Evolutionary conservation across 2,797 vertebrate genomes (phyloP).

Genomic region (Pogonophryne albipinna): DNA sequence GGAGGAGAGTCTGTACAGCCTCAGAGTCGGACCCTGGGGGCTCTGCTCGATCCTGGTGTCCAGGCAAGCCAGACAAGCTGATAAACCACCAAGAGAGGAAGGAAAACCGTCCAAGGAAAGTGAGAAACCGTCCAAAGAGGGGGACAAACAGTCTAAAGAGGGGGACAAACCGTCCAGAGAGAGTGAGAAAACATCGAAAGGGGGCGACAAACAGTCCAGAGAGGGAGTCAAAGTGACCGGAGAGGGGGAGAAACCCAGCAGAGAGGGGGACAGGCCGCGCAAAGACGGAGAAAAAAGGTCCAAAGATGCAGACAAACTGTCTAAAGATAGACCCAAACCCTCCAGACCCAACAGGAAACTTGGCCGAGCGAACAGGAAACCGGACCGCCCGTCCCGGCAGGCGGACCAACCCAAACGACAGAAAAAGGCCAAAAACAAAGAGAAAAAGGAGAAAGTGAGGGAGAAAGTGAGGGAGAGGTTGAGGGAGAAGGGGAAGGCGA

Average conservation of each 20-base stretch:
- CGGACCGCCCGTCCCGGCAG: constrained; percentile 64
- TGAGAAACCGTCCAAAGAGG: constrained; percentile 33
- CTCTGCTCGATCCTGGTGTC: constrained; percentile 84
- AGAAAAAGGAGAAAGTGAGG: constrained; percentile 82
- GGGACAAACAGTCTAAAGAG: no score
- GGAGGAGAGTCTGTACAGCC: constrained; percentile 89
- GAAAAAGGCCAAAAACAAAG: constrained; percentile 82
- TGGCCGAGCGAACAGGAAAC: constrained; percentile 55
- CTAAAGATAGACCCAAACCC: constrained; percentile 53
- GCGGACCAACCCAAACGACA: constrained; percentile 71
- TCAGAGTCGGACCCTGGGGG: constrained; percentile 93
- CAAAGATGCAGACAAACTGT: constrained; percentile 46
- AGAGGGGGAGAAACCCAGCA: constrained; percentile 39
- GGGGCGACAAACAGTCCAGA: no score
- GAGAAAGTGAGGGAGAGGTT: constrained; percentile 85
- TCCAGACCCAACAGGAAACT: constrained; percentile 62
- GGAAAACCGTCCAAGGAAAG: constrained; percentile 27
- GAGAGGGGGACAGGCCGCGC: constrained; percentile 70
- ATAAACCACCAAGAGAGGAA: constrained; percentile 33
- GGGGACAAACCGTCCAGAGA: no score
- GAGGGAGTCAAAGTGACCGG: constrained; percentile 31
- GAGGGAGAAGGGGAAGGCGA: constrained; percentile 84
- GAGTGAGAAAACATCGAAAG: no score
- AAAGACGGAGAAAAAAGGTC: constrained; percentile 42
- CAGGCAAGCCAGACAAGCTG: constrained; percentile 85